A percentile compares a stretch with the other conserved stretches of the same genome.
Conservation (phyloP, 2,113 vertebrate species). For the Bujurquina vittata region DNA sequence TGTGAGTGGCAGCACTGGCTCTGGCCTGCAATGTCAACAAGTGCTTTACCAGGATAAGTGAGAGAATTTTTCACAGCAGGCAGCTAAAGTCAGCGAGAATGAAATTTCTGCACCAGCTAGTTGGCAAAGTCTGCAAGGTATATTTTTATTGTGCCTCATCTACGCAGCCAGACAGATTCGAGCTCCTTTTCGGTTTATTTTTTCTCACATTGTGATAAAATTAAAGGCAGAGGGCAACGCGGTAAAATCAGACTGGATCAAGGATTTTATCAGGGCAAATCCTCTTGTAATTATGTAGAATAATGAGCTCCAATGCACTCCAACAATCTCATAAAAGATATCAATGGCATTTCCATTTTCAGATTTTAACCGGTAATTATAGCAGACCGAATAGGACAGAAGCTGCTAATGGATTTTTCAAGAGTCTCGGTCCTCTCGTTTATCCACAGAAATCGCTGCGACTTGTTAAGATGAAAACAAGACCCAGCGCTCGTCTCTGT, state of each 20-base stretch:
- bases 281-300: constrained; percentile 10
- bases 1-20: constrained; percentile 30
- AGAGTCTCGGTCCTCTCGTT: constrained; percentile 14
- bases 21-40: constrained; percentile 37
- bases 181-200: neutral
- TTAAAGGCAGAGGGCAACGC: neutral
- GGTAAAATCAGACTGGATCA: constrained; percentile 1
- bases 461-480: constrained; percentile 28
- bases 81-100: neutral
- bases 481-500: neutral
- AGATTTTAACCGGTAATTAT: constrained; percentile 24
- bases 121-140: no score
- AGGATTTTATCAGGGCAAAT: neutral
- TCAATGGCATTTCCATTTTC: constrained; percentile 2
- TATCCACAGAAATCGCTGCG: constrained; percentile 24
- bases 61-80: constrained; percentile 25
- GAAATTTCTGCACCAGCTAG: neutral
- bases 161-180: neutral
- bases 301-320: neutral
- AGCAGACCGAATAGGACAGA: neutral
- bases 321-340: constrained; percentile 15
- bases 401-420: constrained; percentile 9
- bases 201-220: neutral
- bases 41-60: constrained; percentile 37
- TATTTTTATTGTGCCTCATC: neutral